Base-by-base conservation (phyloP, 2,797 vertebrate genomes). In the Cryptoblepharus egeriae region DNA sequence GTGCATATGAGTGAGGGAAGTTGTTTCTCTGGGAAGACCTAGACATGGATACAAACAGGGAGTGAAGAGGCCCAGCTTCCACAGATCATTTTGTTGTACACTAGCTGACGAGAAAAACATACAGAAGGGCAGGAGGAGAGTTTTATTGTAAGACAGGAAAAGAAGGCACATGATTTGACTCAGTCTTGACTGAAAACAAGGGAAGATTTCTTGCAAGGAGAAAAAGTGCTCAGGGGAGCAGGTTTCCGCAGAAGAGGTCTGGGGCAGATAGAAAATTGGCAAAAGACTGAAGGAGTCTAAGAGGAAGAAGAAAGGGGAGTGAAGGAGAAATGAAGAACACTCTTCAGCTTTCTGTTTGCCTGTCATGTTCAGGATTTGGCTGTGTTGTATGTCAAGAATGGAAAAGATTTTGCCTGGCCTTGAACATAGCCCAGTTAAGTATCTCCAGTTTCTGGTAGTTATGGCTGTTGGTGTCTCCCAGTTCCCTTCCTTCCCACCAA, bases 141-240 rank as follows among this genome's bases (percentile, higher is more conserved):
- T 84, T 85, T 84, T 93, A 89, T 89, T 93, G 93, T 81, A 95
- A 93, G 95, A 93, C 90, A 92, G 90, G 91, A 92, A 93, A 95
- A 95, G 94, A 96, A 96, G 96, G 96, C 96, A 96, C 96, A 88
- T 95, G 95, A 94, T 94, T 96, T 95, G 93, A 94, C 93, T 94
- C 93, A 87, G 94, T 94, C 93, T 94, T 91, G 89, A 93, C 88
- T 85, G 87, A 93, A 93, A 93, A 91, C 91, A 92, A 92, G 94
- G 93, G 68, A 83, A 83, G 91, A 90, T 94, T 88, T 87, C 87
- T 90, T 79, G 90, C 75, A 92, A 85, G 82, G 77, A 75, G 88
- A 84, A 93, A 92, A 94, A 90, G 90, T 88, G 87, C 90, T 91
- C 88, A 84, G 22, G 81, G 86, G 77, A 89, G 90, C 80, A 0